Conservation (phyloP, 2,113 vertebrate species). For the Brienomyrus brachyistius region DNA sequence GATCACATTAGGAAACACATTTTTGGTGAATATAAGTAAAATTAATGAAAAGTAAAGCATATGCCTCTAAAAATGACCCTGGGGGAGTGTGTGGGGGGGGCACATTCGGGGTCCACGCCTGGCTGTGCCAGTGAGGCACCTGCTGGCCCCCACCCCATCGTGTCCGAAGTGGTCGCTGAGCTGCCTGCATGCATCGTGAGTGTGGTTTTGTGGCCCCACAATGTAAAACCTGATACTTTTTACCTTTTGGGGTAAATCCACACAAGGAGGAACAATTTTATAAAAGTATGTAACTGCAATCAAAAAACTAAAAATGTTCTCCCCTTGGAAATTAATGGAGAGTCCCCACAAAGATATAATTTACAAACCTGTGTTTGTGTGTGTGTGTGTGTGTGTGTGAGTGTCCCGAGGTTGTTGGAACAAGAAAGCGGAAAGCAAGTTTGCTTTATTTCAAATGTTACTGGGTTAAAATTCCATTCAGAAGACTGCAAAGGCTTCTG, state of each 20-base stretch:
- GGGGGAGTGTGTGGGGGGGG: background rate
- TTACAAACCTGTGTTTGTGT: background rate
- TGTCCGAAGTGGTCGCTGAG: background rate
- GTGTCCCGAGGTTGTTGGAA: background rate
- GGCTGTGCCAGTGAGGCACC: too few species aligned
- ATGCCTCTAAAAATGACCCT: background rate
- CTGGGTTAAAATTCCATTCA: background rate
- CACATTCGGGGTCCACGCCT: background rate
- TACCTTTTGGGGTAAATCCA: background rate
- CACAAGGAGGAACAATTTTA: background rate
- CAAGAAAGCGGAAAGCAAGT: background rate
- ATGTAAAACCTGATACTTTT: background rate
- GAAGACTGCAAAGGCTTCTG: background rate
- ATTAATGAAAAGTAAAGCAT: background rate
- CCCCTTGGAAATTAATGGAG: background rate
- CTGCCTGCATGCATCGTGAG: background rate
- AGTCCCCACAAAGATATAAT: background rate
- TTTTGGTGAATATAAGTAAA: background rate
- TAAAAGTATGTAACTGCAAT: background rate
- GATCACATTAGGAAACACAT: background rate
- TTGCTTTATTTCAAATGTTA: background rate
- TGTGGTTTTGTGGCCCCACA: background rate
- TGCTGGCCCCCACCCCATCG: background rate
- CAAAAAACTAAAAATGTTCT: background rate
- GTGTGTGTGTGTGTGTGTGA: background rate